Conservation (phyloP, 2,797 vertebrate genomes). For the Vireo griseus region DNA sequence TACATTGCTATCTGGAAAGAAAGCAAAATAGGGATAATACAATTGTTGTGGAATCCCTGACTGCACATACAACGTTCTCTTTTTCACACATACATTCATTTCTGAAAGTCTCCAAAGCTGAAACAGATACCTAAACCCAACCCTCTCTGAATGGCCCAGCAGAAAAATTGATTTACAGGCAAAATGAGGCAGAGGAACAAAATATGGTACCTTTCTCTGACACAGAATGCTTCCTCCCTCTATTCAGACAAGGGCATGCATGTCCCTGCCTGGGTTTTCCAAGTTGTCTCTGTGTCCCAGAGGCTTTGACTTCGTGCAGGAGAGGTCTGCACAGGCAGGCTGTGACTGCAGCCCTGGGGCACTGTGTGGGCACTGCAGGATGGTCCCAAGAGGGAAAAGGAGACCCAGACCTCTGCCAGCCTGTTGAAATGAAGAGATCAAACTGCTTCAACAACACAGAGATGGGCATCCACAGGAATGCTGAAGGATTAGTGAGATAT, state of each 20-base stretch:
- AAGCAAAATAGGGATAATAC: constrained; percentile 33
- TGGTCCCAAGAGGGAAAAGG: background rate
- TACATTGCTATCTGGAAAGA: constrained; percentile 45
- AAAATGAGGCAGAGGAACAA: background rate
- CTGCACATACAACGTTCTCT: background rate
- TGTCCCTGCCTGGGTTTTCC: background rate
- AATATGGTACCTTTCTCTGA: background rate
- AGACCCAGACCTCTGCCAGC: background rate
- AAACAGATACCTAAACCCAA: background rate
- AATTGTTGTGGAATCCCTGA: constrained; percentile 45
- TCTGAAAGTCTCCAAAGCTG: background rate
- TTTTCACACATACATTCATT: background rate
- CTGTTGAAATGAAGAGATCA: background rate
- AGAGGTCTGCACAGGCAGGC: background rate
- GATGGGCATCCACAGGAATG: background rate
- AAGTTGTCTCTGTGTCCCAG: background rate
- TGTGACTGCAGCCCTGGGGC: background rate
- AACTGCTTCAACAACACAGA: background rate
- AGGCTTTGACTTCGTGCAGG: background rate
- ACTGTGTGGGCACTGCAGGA: background rate
- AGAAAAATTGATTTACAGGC: background rate
- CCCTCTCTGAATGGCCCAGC: background rate
- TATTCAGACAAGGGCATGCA: background rate
- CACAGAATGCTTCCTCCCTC: background rate
- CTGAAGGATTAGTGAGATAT: background rate